Evolutionary conservation across 2,113 vertebrate species (phyloP).

Genomic region (Ameiurus melas): DNA sequence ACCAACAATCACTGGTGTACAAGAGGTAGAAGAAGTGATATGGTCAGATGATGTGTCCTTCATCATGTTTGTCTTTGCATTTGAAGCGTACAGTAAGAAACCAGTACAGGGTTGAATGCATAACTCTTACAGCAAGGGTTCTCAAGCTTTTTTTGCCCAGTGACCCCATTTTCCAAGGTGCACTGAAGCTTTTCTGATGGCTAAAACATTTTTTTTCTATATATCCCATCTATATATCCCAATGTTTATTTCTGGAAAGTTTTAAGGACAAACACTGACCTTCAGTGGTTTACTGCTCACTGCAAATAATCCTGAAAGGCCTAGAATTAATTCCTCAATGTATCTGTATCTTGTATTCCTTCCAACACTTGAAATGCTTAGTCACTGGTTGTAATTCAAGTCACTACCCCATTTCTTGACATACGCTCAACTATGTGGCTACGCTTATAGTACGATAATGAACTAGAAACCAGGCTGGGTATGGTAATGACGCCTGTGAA

Average conservation of each 20-base stretch:
- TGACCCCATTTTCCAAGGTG: too few relatives aligned
- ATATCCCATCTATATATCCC: not conserved
- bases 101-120: too few relatives aligned
- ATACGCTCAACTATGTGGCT: not conserved
- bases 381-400: slow-evolving; percentile 24
- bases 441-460: slow-evolving; percentile 22
- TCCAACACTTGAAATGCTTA: slow-evolving; percentile 9
- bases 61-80: too few relatives aligned
- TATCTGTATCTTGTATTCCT: not conserved
- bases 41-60: not conserved
- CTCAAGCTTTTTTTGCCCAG: too few relatives aligned
- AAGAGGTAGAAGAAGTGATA: not conserved
- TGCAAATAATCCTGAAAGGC: not conserved
- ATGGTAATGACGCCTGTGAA: slow-evolving; percentile 38
- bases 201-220: not conserved
- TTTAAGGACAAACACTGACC: not conserved
- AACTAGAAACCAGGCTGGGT: slow-evolving; percentile 26
- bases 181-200: not conserved
- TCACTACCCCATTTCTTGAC: slow-evolving; percentile 15
- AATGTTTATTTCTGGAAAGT: not conserved
- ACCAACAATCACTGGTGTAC: not conserved
- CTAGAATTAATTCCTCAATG: not conserved
- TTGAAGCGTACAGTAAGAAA: too few relatives aligned
- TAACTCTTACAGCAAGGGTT: too few relatives aligned
- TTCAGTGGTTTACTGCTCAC: not conserved